Evolutionary conservation across 2,888 invertebrate species (phyloP).

Genomic region (Arrhopalites spinosus): DNA sequence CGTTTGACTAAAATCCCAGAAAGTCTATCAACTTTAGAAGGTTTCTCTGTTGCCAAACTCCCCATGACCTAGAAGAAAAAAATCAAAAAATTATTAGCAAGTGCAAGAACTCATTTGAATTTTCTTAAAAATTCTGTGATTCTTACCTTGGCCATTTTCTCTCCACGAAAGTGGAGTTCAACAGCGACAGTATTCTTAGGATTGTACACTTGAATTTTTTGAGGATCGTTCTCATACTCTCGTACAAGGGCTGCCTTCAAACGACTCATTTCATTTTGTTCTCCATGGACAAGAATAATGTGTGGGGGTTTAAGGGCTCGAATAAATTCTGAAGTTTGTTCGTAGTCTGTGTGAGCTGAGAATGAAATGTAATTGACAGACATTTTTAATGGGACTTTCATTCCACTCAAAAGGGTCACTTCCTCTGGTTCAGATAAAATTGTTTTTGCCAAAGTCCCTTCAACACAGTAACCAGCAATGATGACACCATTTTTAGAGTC

Average conservation of each 20-base stretch:
- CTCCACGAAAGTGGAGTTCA: constrained; percentile 91
- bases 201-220: constrained; percentile 89
- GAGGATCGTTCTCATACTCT: constrained; percentile 84
- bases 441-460: constrained; percentile 86
- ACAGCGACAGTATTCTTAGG: constrained; percentile 94
- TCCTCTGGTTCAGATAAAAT: constrained; percentile 98
- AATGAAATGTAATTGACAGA: constrained; percentile 99
- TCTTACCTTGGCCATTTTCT: constrained; percentile 94
- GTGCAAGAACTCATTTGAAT: not conserved
- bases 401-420: constrained; percentile 91
- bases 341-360: constrained; percentile 98
- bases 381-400: constrained; percentile 94
- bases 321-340: constrained; percentile 97
- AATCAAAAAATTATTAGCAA: not conserved
- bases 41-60: constrained; percentile 79
- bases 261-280: constrained; percentile 98
- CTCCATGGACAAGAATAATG: constrained; percentile 96
- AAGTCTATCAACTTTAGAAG: constrained; percentile 75
- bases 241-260: constrained; percentile 91
- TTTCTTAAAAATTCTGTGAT: no score
- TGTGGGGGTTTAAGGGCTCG: constrained; percentile 92
- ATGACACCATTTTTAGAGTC: constrained; percentile 93
- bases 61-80: constrained; percentile 74
- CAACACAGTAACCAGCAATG: constrained; percentile 76
- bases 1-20: constrained; percentile 95